Percentiles rank a stretch among this genome's conserved stretches.
These are phyloP conservation scores for Pseudomyrmex sp. DNA, from an alignment of 1,140 invertebrate species.

Conservation along the genomic window DNA sequence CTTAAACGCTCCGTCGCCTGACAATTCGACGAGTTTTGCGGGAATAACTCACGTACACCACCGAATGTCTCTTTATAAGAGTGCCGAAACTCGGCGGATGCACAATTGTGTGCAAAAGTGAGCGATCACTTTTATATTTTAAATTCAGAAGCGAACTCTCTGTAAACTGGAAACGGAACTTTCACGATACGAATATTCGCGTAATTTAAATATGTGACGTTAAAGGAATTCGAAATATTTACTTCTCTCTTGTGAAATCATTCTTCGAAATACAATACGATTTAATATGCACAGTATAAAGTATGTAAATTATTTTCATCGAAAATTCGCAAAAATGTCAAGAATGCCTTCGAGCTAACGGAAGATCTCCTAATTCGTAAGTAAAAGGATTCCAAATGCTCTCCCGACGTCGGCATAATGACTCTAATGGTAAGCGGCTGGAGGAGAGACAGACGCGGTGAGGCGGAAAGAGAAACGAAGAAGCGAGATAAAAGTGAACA, in stretches of 20 bases:
- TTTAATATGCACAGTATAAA: slow-evolving; percentile 2
- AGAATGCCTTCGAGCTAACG: slow-evolving; percentile 51
- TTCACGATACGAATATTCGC: not conserved
- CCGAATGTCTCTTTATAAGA: slow-evolving; percentile 19
- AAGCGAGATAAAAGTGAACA: slow-evolving; percentile 54
- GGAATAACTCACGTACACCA: slow-evolving; percentile 4
- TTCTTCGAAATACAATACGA: not conserved
- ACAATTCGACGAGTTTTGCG: slow-evolving; percentile 59
- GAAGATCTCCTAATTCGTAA: slow-evolving; percentile 52
- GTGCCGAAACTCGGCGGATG: slow-evolving; percentile 40
- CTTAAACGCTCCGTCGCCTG: slow-evolving; percentile 66
- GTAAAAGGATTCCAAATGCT: slow-evolving; percentile 41
- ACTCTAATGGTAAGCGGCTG: slow-evolving; percentile 16
- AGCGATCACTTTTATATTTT: not conserved
- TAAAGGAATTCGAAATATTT: not conserved
- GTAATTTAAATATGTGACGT: not conserved
- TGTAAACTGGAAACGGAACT: not conserved
- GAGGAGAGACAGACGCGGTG: not conserved
- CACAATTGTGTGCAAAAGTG: slow-evolving; percentile 47
- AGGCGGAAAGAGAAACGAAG: slow-evolving; percentile 38
- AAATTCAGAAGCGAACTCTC: not conserved
- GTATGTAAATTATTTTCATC: slow-evolving; percentile 30
- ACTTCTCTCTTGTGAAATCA: not conserved
- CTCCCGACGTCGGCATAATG: slow-evolving; percentile 31
- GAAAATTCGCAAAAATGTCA: slow-evolving; percentile 45